phyloP scores from a whole-genome alignment of 2,888 invertebrate species.

The Polyommatus iphigenia region DNA sequence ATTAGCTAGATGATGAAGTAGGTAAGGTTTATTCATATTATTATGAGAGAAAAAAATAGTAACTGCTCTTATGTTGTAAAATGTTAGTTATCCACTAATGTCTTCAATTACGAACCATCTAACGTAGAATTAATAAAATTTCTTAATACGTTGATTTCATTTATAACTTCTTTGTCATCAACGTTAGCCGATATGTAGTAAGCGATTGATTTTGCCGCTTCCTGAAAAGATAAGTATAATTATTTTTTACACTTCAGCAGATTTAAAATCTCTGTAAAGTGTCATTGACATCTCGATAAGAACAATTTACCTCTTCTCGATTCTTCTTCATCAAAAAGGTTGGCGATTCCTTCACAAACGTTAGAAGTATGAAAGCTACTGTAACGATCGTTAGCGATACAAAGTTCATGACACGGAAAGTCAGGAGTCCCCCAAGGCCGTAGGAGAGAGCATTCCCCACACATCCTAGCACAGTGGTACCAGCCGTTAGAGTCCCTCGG shows the following conservation, averaged over 20 bases:
- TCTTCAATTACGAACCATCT: background rate
- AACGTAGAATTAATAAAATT: background rate
- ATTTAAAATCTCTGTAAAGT: too few relatives aligned
- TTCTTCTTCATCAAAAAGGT: conserved; percentile 36
- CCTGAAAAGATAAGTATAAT: conserved; percentile 20
- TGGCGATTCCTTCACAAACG: conserved; percentile 51
- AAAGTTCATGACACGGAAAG: conserved; percentile 52
- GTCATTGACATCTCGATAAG: background rate
- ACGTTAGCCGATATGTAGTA: conserved; percentile 22
- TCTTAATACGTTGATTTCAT: conserved; percentile 24
- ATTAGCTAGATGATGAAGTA: too few relatives aligned
- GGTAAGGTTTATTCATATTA: too few relatives aligned
- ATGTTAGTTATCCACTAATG: too few relatives aligned
- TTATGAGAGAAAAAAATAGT: too few relatives aligned
- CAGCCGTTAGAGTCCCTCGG: conserved; percentile 38
- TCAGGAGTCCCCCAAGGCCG: conserved; percentile 47
- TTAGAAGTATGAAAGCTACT: conserved; percentile 43
- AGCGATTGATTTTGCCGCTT: conserved; percentile 28
- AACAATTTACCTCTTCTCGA: conserved; percentile 27
- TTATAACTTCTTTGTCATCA: conserved; percentile 10
- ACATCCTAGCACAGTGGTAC: conserved; percentile 33
- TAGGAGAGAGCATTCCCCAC: conserved; percentile 38
- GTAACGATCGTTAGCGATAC: conserved; percentile 46
- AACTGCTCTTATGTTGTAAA: too few relatives aligned
- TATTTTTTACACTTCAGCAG: background rate